Conservation (phyloP, 2,888 invertebrate genomes). For the Synanthedon andrenaeformis region DNA sequence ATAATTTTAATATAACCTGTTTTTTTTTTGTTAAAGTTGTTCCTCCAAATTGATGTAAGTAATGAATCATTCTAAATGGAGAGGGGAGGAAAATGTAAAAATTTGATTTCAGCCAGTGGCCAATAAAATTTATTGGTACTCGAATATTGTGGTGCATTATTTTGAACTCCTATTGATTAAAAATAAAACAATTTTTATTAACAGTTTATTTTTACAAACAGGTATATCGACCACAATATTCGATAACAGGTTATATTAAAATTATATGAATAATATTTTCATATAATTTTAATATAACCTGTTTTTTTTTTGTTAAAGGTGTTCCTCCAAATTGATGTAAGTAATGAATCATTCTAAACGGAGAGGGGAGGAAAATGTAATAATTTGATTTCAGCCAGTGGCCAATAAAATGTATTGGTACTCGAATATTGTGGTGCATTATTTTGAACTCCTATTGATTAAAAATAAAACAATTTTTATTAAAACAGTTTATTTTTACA, state of each 20-base stretch:
- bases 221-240: too few relatives aligned
- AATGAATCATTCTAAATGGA: constrained; percentile 32
- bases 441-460: constrained; percentile 25
- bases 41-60: constrained; percentile 59
- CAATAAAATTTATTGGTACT: constrained; percentile 69
- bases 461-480: constrained; percentile 14
- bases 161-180: constrained; percentile 17
- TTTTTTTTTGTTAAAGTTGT: constrained; percentile 66
- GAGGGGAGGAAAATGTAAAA: constrained; percentile 54
- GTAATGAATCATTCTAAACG: constrained; percentile 32
- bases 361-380: constrained; percentile 54
- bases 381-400: constrained; percentile 66
- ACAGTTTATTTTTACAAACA: constrained; percentile 57
- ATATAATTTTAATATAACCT: constrained; percentile 71
- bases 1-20: constrained; percentile 71
- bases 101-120: constrained; percentile 68
- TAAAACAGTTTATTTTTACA: constrained; percentile 55
- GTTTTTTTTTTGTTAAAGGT: constrained; percentile 66
- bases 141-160: constrained; percentile 51
- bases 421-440: constrained; percentile 51
- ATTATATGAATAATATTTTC: constrained; percentile 69
- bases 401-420: constrained; percentile 70
- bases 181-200: constrained; percentile 17
- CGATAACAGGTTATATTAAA: too few relatives aligned
- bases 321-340: constrained; percentile 60